Conservation (phyloP, 2,113 vertebrate genomes). For the Bolborhynchus lineola region DNA sequence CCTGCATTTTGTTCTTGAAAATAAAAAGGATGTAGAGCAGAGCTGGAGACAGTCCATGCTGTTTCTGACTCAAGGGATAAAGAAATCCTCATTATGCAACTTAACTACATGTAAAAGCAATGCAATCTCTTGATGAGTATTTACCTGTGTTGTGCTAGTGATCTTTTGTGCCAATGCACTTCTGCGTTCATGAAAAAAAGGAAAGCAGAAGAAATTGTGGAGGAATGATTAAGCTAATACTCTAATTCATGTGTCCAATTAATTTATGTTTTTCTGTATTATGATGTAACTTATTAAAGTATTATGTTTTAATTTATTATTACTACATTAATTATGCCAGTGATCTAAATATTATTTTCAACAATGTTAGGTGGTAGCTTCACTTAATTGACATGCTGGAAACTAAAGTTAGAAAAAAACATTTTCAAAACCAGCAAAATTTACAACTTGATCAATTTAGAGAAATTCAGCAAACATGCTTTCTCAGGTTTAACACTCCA, state of each 20-base stretch:
- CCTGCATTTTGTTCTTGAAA: not conserved
- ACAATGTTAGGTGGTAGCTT: not conserved
- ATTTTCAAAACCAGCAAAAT: not conserved
- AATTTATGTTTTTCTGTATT: not conserved
- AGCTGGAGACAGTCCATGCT: not conserved
- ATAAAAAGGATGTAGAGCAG: not conserved
- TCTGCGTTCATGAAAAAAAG: not conserved
- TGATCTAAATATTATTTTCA: not conserved
- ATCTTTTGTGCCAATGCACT: not conserved
- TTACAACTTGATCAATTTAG: not conserved
- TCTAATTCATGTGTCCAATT: not conserved
- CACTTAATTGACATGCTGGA: not conserved
- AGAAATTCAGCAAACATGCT: not conserved
- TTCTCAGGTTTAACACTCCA: not conserved
- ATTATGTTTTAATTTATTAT: not conserved
- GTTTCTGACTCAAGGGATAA: not conserved
- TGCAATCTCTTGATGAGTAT: not conserved
- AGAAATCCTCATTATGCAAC: not conserved
- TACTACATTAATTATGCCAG: not conserved
- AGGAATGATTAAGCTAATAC: not conserved
- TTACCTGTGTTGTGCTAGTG: not conserved
- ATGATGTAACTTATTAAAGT: not conserved
- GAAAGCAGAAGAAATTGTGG: not conserved
- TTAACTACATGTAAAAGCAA: not conserved
- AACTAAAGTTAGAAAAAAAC: fast-evolving